Evolutionary conservation across 2,797 vertebrate species (phyloP), one percentile per base, ranked within the genome.

Genomic region (Xyrichtys novacula): DNA sequence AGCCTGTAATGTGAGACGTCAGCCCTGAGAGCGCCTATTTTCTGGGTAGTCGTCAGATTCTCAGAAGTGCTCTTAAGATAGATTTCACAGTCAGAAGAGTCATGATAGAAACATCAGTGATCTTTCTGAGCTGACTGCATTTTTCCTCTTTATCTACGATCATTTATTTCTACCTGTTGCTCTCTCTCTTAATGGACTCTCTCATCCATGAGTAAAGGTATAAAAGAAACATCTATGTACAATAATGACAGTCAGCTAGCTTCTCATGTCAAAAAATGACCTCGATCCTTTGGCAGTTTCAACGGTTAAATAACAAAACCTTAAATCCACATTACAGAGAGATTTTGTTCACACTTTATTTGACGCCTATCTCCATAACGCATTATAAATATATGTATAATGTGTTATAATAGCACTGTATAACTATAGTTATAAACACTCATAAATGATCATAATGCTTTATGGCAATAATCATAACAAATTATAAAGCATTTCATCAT

Each of bases 1-100:
- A 50, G 58, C 54, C 69, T 68, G 75, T 80, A 81, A 87, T 80
- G 58, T 65, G 63, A 85, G 73, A 70, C 22, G 56, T 61, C 9
- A 5, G 50, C 67, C 36, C 34, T 14, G 39, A 65, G 78, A 49
- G 38, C 19, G 54, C 25, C 39, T 60, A 58, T 65, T 48, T 20
- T 20, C 46, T 46, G 2, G 26, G 50, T 47, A 71, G 60, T 57
- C 6, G 20, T 22, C 1, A 59, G 66, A 83, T 65, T 81, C 72
- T 69, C 67, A 73, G 65, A 54, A 56, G 71, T 49, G 38, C 42
- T 83, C 65, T 71, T 75, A 31, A 76, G 39, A 78, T 63, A 39
- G 67, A 75, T 58, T 56, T 78, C 49, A 60, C 38, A 70, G 22
- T 25, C 44, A 46, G 44, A 46, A 3, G 39, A 73, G 66, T 58